These are phyloP conservation scores for Esox niger DNA, from an alignment of 2,113 vertebrate genomes.

Conservation along the genomic window DNA sequence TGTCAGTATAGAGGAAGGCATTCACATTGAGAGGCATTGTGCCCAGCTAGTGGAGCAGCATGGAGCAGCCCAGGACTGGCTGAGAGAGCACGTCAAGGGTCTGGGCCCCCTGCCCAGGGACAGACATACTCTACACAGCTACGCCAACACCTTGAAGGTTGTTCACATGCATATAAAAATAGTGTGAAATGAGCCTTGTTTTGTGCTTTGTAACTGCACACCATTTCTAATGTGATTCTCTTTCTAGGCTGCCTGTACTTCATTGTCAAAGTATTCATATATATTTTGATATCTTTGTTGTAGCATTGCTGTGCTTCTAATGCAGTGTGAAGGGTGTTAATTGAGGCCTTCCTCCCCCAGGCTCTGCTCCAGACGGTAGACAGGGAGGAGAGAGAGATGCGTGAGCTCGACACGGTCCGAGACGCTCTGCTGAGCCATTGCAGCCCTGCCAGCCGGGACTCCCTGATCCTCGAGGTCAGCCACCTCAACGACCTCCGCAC, in stretches of 20 bases:
- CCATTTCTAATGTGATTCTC: no score
- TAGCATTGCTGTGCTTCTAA: no score
- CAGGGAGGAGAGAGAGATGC: constrained; percentile 69
- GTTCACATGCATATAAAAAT: not conserved
- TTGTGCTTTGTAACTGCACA: no score
- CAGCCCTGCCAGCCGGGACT: constrained; percentile 59
- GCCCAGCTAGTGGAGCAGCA: constrained; percentile 74
- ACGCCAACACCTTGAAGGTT: constrained; percentile 72
- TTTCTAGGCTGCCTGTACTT: no score
- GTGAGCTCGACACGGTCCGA: constrained; percentile 59
- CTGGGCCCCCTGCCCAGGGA: constrained; percentile 53
- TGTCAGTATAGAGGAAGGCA: constrained; percentile 52
- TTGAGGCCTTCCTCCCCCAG: constrained; percentile 38
- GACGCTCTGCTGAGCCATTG: constrained; percentile 62
- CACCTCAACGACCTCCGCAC: constrained; percentile 63
- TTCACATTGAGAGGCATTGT: constrained; percentile 62
- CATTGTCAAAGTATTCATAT: no score
- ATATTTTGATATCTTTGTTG: no score
- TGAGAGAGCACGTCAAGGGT: constrained; percentile 70
- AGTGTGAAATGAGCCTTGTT: no score
- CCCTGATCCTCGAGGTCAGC: constrained; percentile 61
- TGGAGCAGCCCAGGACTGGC: constrained; percentile 72
- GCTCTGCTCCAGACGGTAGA: constrained; percentile 71
- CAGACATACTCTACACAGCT: constrained; percentile 52
- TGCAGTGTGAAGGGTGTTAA: no score